These are phyloP conservation scores for Drosophila affinis DNA, from an alignment of 2,888 invertebrate species.

Conservation along the genomic window DNA sequence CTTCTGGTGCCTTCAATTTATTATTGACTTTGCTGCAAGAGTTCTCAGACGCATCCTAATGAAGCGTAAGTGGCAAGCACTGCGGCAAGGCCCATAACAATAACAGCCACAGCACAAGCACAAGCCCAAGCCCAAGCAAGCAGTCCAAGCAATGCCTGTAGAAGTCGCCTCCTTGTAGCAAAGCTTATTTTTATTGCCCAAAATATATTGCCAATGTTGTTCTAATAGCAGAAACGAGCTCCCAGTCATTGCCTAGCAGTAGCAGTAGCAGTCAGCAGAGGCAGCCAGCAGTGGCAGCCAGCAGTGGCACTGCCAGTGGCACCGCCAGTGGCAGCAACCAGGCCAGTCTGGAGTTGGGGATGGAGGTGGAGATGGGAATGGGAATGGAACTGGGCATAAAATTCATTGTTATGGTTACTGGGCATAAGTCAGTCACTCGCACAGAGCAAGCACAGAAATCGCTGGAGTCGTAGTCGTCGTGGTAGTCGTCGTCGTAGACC, in stretches of 20 bases:
- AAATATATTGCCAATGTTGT: slow-evolving; percentile 78
- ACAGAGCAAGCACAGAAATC: slow-evolving; percentile 12
- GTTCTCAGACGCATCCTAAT: slow-evolving; percentile 79
- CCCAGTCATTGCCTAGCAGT: slow-evolving; percentile 39
- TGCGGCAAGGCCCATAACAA: slow-evolving; percentile 63
- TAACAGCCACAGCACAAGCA: slow-evolving; percentile 45
- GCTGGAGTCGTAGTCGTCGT: not conserved
- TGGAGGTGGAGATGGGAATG: not conserved
- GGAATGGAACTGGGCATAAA: slow-evolving; percentile 55
- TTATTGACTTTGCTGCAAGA: slow-evolving; percentile 62
- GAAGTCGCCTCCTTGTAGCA: slow-evolving; percentile 57
- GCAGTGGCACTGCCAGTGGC: not conserved
- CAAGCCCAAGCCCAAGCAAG: slow-evolving; percentile 16
- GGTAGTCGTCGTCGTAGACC: not conserved
- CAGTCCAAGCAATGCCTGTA: slow-evolving; percentile 8
- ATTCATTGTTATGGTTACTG: slow-evolving; percentile 77
- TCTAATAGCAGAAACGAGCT: slow-evolving; percentile 77
- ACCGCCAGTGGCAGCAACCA: slow-evolving; percentile 18
- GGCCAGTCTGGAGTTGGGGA: slow-evolving; percentile 1
- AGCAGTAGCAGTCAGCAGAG: slow-evolving; percentile 23
- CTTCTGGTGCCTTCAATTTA: slow-evolving; percentile 39
- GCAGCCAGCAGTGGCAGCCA: slow-evolving; percentile 22
- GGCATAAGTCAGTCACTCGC: slow-evolving; percentile 76
- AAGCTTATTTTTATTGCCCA: slow-evolving; percentile 77
- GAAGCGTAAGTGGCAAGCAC: slow-evolving; percentile 78